Base-by-base conservation (phyloP, 2,113 vertebrate genomes). In the Eidolon helvum region DNA sequence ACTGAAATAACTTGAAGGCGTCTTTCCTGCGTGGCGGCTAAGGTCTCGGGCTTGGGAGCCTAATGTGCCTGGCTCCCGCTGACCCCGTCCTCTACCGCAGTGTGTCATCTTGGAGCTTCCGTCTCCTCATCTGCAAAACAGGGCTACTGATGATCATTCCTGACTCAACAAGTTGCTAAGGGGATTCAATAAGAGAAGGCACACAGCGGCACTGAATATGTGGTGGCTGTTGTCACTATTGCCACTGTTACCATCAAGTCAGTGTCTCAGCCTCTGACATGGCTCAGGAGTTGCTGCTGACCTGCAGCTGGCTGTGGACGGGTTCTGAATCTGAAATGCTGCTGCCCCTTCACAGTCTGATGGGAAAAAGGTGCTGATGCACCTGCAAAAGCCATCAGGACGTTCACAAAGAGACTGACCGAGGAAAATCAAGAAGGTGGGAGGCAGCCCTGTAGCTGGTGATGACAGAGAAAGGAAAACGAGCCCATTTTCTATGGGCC, bases 361-460 rank as follows among this genome's bases (percentile, higher is more conserved):
- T 12, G 53, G 69, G 24, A 40, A 72, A 24, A 21, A 26, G 10
- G 48, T 0, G 7, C 61, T n/a, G 21, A 55, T 0, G 28, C 80
- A 45, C 79, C 93, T 45, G 90, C 53, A 71, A 82, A 94, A 82
- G n/a, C 92, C 71, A 79, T 79, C 35, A 45, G 5, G 9, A 33
- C 0, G 1, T 28, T 18, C 10, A 50, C 53, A 14, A 68, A 87
- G 93, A 82, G 74, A 65, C 75, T 43, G 30, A 16, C 28, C 16
- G 4, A 33, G 87, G 40, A 66, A 89, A 79, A 91, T 57, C 82
- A 86, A 59, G 45, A 84, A 79, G 50, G 45, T 5, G 2, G 57
- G 50, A 95, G 63, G 65, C 80, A 71, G 85, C 59, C 66, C 84
- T 8, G 2, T 1, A 43, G 95, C 93, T 40, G 82, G 65, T 26